Conservation (phyloP, 2,113 vertebrate genomes). For the Thamnaconus septentrionalis region DNA sequence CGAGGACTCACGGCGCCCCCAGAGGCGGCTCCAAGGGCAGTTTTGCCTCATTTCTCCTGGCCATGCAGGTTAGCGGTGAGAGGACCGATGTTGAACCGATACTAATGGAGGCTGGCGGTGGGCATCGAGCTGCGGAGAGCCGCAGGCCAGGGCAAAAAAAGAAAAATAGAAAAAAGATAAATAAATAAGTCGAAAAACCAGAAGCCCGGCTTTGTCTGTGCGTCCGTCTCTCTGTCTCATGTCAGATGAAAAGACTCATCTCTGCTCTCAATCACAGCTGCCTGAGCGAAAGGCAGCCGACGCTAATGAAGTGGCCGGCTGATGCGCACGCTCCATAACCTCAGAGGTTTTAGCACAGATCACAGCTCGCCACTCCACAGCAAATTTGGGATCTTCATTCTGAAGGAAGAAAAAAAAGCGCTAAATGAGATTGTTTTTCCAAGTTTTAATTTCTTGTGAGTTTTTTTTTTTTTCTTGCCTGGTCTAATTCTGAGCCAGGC, state of each 20-base stretch:
- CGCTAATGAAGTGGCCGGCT: slow-evolving; percentile 46
- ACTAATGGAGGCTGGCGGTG: slow-evolving; percentile 54
- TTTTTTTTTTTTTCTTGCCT: too few species aligned
- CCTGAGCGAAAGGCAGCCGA: slow-evolving; percentile 30
- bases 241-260: slow-evolving; percentile 50
- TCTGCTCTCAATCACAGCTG: slow-evolving; percentile 39
- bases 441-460: too few species aligned
- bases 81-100: slow-evolving; percentile 36
- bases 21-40: slow-evolving; percentile 37
- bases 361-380: too few species aligned
- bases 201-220: too few species aligned
- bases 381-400: too few species aligned
- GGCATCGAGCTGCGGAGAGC: slow-evolving; percentile 22
- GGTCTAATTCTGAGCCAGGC: slow-evolving; percentile 12
- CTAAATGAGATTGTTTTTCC: too few species aligned
- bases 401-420: too few species aligned
- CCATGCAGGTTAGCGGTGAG: slow-evolving; percentile 45
- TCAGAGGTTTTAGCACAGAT: slow-evolving; percentile 24
- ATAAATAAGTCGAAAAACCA: too few species aligned
- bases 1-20: slow-evolving; percentile 19
- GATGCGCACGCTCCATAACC: slow-evolving; percentile 21
- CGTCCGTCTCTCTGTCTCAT: slow-evolving; percentile 40
- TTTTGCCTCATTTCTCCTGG: slow-evolving; percentile 48
- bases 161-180: slow-evolving; percentile 23
- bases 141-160: slow-evolving; percentile 2